Evolutionary conservation across 2,888 invertebrate genomes (phyloP), one percentile per base, ranked within the genome.

Genomic region (Panopea generosa): DNA sequence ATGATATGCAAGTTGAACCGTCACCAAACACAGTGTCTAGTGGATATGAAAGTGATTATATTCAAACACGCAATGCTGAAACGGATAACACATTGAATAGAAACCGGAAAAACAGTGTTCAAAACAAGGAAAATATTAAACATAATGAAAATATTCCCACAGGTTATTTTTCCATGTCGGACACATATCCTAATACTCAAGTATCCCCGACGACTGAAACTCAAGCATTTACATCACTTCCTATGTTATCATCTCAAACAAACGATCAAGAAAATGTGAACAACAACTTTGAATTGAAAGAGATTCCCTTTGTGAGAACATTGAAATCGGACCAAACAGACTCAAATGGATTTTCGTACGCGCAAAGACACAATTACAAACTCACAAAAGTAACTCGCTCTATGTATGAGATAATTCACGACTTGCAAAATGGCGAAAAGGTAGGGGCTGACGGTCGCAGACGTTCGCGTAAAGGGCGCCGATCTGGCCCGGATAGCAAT

Each of bases 31-130:
- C 86, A 14, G 84, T 84, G 14, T 87, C 86, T 2, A 87, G 86
- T 53, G 86, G 86, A 33, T 87, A 87, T 62, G 86, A 87, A 61
- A 87, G 85, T 77, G 86, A 87, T 63, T 84, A 82, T 52, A 62
- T 77, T 24, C 85, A 81, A 61, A 82, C 76, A 38, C 68, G 77
- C 29, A 80, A 81, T 29, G 61, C 76, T 9, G 79, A 85, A 22
- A 73, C 61, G 49, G 82, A 76, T 61, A 56, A 24, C 20, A 22
- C 27, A 9, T 11, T 33, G 33, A 33, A 33, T 11, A 33, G 33
- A 11, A 33, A 33, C 33, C 4, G 33, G 11, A 33, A 45, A 6
- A 45, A 45, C 50, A 47, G 26, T 33, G 65, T 53, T n/a, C n/a
- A 40, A 27, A 82, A 77, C 26, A 80, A 72, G 43, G 74, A 74